Base-by-base conservation (phyloP, 2,113 vertebrate species). In the Alectura lathami region DNA sequence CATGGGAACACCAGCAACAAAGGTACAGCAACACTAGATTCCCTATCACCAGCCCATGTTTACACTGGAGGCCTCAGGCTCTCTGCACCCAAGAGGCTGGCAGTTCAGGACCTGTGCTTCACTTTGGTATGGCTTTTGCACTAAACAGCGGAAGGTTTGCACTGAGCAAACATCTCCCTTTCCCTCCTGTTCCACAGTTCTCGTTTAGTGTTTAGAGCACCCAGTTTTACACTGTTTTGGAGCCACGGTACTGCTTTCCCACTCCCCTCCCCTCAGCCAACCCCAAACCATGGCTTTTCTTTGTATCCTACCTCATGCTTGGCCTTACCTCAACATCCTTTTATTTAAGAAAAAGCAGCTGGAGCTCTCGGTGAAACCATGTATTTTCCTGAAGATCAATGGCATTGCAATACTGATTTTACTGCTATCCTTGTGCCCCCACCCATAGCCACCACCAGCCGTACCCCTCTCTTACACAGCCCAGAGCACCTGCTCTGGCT, bases 1-100 rank as follows among this genome's bases (percentile, higher is more conserved):
- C 88, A 93, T 72, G 73, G 95, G 93, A 97, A 96, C 91, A 85
- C 83, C 83, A 81, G 76, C 91, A 94, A 95, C 89, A 94, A 30
- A 84, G 68, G 92, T 83, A 89, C 88, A 96, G 83, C 94, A 95
- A 88, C 91, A 88, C 0, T 0, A 60, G 73, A 43, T 78, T 88
- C 79, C 56, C 83, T 83, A 64, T 91, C 75, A 13, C 64, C 66
- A n/a, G 66, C 38, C 70, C 3, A 1, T 72, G 76, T 86, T 95
- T 91, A 80, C 64, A 22, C 36, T 17, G 79, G 85, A 88, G 75
- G 88, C 89, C 87, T 91, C 45, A 3, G 57, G 77, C 84, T 50
- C 74, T n/a, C 91, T 38, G 57, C 82, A 83, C 79, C 34, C 23
- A 74, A 32, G 36, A 7, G 26, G n/a, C 51, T 56, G 60, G 54